Percentiles rank a stretch among this genome's conserved stretches.
These are phyloP conservation scores for Chrysomallon squamiferum DNA, from an alignment of 1,140 invertebrate species.

Conservation along the genomic window DNA sequence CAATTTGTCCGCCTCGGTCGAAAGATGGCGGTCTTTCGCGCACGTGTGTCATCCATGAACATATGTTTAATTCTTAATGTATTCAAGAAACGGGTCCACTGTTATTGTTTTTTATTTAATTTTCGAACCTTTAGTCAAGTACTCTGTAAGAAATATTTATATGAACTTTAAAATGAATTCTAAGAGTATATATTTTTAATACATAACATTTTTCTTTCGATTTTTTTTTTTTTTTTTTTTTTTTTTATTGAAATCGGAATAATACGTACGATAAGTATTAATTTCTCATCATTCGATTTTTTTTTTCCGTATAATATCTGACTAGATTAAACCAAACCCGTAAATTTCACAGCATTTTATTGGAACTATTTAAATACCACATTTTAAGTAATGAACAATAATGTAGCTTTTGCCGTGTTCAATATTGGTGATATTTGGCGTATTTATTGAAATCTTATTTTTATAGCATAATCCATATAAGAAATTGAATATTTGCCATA, in stretches of 20 bases:
- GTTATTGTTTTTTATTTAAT: not conserved
- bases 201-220: slow-evolving; percentile 15
- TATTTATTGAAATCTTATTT: too few species aligned
- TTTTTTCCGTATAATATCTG: too few species aligned
- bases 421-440: too few species aligned
- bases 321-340: too few species aligned
- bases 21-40: slow-evolving; percentile 1
- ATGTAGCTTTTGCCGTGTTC: too few species aligned
- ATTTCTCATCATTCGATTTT: too few species aligned
- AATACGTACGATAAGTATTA: too few species aligned
- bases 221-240: not conserved
- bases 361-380: too few species aligned
- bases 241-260: not conserved
- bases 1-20: not conserved
- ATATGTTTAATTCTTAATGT: slow-evolving; percentile 1
- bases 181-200: slow-evolving; percentile 20
- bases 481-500: too few species aligned
- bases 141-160: not conserved
- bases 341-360: too few species aligned
- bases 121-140: not conserved
- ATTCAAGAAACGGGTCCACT: not conserved
- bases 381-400: too few species aligned
- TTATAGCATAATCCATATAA: too few species aligned
- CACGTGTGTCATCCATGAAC: slow-evolving; percentile 7
- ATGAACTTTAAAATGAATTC: slow-evolving; percentile 14